Evolutionary conservation across 2,113 vertebrate species (phyloP).

Genomic region (Rhynchomys soricoides): DNA sequence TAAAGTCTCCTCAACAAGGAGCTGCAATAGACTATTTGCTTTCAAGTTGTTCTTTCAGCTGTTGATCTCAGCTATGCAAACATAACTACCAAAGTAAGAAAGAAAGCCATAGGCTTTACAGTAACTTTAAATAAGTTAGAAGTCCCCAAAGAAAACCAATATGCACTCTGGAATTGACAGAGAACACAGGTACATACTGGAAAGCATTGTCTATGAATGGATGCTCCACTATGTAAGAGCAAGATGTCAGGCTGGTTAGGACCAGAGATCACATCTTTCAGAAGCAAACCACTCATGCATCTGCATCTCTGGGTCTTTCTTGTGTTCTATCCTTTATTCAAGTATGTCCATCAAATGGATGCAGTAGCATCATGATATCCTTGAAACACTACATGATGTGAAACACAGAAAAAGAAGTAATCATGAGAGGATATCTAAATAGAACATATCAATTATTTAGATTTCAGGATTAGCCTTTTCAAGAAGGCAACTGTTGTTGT

Average conservation of each 20-base stretch:
- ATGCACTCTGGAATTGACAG: not conserved
- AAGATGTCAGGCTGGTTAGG: not conserved
- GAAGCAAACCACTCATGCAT: not conserved
- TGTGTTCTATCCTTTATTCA: not conserved
- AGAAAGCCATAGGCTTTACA: not conserved
- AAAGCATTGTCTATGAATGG: not conserved
- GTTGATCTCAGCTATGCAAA: not conserved
- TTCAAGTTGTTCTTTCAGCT: no score
- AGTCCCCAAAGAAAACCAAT: not conserved
- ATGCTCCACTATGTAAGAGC: not conserved
- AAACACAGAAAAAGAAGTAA: not conserved
- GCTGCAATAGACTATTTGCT: not conserved
- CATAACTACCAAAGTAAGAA: not conserved
- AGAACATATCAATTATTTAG: not conserved
- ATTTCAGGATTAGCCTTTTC: not conserved
- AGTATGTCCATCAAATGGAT: not conserved
- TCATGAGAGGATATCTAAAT: not conserved
- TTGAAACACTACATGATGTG: not conserved
- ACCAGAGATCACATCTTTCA: not conserved
- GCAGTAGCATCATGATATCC: not conserved
- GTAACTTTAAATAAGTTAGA: not conserved
- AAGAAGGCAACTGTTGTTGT: not conserved
- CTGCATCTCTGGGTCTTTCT: not conserved
- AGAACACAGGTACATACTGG: not conserved
- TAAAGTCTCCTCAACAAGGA: no score